Evolutionary conservation across 2,113 vertebrate genomes (phyloP).

Genomic region (Gallinago jamesoni): DNA sequence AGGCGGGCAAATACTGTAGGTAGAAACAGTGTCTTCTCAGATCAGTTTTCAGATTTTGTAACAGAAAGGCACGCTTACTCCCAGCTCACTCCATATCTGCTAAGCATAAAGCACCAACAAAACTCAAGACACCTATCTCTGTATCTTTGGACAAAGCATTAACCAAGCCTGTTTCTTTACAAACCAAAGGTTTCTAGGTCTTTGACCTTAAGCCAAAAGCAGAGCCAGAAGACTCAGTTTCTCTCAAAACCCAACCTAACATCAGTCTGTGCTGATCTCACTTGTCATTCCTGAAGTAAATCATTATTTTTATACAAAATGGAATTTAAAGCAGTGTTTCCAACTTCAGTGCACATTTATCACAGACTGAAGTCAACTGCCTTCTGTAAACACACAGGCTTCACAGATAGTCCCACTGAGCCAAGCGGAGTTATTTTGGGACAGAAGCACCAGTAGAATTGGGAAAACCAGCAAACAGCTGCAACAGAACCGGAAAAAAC

Average conservation of each 20-base stretch:
- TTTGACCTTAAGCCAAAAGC: not conserved
- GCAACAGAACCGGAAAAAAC: slow-evolving; percentile 19
- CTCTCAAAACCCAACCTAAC: not conserved
- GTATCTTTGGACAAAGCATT: not conserved
- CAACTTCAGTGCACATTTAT: not conserved
- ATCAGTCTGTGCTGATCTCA: not conserved
- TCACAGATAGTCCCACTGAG: not conserved
- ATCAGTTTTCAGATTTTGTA: not conserved
- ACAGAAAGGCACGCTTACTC: not conserved
- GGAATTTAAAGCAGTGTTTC: not conserved
- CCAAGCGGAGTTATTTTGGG: not conserved
- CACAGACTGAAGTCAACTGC: not conserved
- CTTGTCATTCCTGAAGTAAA: not conserved
- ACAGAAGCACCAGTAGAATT: not conserved
- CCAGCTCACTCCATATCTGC: not conserved
- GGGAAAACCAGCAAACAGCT: slow-evolving; percentile 24
- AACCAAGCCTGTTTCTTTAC: not conserved
- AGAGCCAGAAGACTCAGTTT: not conserved
- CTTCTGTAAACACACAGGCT: not conserved
- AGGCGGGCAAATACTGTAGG: not conserved
- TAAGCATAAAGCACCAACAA: not conserved
- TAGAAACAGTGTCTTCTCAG: not conserved
- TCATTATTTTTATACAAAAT: not conserved
- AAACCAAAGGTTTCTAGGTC: not conserved
- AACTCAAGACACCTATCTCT: not conserved